Percentiles rank a stretch among this genome's conserved stretches.
Conservation (phyloP, 2,113 vertebrate species). For the Tauraco erythrolophus region DNA sequence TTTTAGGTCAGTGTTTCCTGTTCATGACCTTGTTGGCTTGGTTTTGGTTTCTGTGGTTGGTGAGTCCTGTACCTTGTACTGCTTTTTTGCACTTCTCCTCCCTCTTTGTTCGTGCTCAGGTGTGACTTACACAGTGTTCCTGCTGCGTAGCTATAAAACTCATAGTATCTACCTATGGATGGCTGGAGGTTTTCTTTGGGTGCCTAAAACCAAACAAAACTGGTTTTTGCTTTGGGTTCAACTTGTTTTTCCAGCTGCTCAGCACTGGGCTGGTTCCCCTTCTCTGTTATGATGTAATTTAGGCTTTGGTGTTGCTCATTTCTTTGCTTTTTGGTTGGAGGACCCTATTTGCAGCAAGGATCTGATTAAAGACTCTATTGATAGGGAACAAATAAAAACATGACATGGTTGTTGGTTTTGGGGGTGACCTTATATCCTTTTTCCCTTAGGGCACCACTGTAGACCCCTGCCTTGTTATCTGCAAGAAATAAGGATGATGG, state of each 20-base stretch:
- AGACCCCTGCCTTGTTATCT: fast-evolving
- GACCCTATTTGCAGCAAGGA: neutral
- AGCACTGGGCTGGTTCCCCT: neutral
- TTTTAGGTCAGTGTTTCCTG: neutral
- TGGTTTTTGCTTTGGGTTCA: neutral
- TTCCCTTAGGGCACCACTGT: neutral
- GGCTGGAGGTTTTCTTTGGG: neutral
- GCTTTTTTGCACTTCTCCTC: neutral
- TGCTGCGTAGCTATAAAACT: neutral
- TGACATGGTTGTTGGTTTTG: neutral
- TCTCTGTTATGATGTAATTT: neutral
- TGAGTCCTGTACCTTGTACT: neutral
- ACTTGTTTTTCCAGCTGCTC: constrained; percentile 5
- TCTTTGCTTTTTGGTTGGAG: neutral
- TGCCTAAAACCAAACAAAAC: neutral
- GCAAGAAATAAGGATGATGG: fast-evolving
- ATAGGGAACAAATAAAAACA: fast-evolving
- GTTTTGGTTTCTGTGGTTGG: neutral
- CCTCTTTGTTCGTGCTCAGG: neutral
- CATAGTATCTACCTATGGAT: neutral
- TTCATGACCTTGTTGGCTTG: neutral
- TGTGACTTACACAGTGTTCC: neutral
- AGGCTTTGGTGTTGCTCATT: neutral
- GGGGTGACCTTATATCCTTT: neutral
- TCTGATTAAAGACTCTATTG: neutral